These are phyloP conservation scores for Opisthograptis luteolata DNA, from an alignment of 2,888 invertebrate genomes.

Conservation along the genomic window DNA sequence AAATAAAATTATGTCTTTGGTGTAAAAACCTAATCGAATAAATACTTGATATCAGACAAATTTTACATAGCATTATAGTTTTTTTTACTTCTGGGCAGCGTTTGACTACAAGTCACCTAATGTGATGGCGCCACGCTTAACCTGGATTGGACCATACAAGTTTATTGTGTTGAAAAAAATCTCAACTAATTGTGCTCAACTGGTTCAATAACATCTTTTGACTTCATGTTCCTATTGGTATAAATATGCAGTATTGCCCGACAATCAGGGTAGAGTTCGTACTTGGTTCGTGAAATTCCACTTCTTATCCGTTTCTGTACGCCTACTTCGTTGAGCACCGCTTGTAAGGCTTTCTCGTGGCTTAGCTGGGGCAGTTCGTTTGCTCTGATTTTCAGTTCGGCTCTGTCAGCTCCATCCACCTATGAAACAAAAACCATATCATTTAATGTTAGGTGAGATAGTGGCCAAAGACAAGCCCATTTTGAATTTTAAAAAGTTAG, in stretches of 20 bases:
- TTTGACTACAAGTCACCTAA: too few relatives aligned
- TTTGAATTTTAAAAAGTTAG: too few relatives aligned
- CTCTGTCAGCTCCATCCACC: slow-evolving; percentile 76
- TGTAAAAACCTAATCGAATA: too few relatives aligned
- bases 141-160: too few relatives aligned
- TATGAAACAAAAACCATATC: slow-evolving; percentile 43
- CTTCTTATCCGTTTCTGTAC: slow-evolving; percentile 58
- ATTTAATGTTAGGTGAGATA: too few relatives aligned
- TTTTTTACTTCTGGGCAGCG: too few relatives aligned
- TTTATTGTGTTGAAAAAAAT: slow-evolving; percentile 12
- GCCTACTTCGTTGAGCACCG: slow-evolving; percentile 62
- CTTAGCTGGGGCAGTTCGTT: slow-evolving; percentile 57
- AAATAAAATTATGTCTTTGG: too few relatives aligned
- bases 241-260: slow-evolving; percentile 72
- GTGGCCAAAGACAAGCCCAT: too few relatives aligned
- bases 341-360: slow-evolving; percentile 63
- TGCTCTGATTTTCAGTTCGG: slow-evolving; percentile 70
- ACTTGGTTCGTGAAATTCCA: slow-evolving; percentile 64
- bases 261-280: slow-evolving; percentile 70
- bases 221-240: slow-evolving; percentile 48
- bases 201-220: slow-evolving; percentile 25
- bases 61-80: too few relatives aligned
- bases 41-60: too few relatives aligned
- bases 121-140: too few relatives aligned
- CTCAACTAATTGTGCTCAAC: slow-evolving; percentile 17